phyloP scores from a whole-genome alignment of 2,797 vertebrate species.

The Lophius americanus region DNA sequence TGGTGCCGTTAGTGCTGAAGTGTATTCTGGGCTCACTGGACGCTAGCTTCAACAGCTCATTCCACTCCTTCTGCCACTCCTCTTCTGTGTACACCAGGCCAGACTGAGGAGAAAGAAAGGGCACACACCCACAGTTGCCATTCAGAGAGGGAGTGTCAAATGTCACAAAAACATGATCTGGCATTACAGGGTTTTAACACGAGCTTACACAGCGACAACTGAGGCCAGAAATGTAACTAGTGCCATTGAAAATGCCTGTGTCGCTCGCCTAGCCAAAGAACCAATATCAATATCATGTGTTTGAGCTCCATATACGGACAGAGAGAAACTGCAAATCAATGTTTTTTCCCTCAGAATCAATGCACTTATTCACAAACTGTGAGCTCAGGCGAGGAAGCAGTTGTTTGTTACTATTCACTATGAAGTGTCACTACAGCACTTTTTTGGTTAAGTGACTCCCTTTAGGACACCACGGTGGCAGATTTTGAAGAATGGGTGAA shows the following conservation, averaged over 20 bases:
- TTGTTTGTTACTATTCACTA: not conserved
- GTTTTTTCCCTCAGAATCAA: not conserved
- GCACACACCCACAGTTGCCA: constrained; percentile 37
- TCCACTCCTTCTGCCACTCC: constrained; percentile 99
- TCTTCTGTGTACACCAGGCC: constrained; percentile 97
- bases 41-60: constrained; percentile 91
- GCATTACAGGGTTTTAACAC: constrained; percentile 39
- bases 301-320: constrained; percentile 12
- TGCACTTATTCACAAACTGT: not conserved
- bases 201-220: constrained; percentile 38
- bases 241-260: constrained; percentile 1
- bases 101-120: constrained; percentile 80
- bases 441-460: constrained; percentile 20
- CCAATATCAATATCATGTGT: constrained; percentile 3
- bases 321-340: not conserved
- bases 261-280: not conserved
- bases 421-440: constrained; percentile 12
- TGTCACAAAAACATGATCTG: constrained; percentile 59
- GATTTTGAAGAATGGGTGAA: constrained; percentile 17
- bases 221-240: constrained; percentile 19
- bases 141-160: constrained; percentile 62
- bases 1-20: constrained; percentile 87
- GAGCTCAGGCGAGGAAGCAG: constrained; percentile 9
- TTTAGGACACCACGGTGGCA: constrained; percentile 29
- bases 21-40: constrained; percentile 93